Evolutionary conservation across 2,113 vertebrate genomes (phyloP).

Genomic region (Eurystomus gularis): DNA sequence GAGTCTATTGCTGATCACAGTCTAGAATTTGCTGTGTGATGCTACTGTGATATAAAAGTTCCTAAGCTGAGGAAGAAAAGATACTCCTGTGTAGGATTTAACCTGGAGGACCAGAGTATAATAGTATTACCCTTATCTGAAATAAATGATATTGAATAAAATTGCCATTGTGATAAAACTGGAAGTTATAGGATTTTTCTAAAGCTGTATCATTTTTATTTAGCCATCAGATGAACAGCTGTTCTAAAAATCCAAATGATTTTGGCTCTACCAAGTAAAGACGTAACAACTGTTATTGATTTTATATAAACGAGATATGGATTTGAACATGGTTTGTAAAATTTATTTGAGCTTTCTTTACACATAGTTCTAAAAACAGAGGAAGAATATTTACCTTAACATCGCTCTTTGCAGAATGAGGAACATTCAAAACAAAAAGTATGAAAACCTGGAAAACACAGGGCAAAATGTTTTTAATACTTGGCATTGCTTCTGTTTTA

Average conservation of each 20-base stretch:
- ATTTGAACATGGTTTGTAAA: neutral
- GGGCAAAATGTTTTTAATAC: neutral
- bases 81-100: neutral
- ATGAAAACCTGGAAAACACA: neutral
- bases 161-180: neutral
- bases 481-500: neutral
- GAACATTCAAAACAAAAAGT: neutral
- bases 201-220: neutral
- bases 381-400: neutral
- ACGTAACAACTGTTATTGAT: neutral
- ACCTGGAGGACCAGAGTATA: neutral
- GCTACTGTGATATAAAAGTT: neutral
- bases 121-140: neutral
- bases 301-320: neutral
- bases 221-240: neutral
- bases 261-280: neutral
- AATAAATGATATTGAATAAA: neutral
- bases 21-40: neutral
- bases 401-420: neutral
- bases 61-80: neutral
- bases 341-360: neutral
- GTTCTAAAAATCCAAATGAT: neutral
- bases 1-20: neutral
- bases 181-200: neutral
- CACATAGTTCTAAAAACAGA: too few species aligned